phyloP scores from a whole-genome alignment of 2,113 vertebrate genomes.

The Casuarius casuarius region DNA sequence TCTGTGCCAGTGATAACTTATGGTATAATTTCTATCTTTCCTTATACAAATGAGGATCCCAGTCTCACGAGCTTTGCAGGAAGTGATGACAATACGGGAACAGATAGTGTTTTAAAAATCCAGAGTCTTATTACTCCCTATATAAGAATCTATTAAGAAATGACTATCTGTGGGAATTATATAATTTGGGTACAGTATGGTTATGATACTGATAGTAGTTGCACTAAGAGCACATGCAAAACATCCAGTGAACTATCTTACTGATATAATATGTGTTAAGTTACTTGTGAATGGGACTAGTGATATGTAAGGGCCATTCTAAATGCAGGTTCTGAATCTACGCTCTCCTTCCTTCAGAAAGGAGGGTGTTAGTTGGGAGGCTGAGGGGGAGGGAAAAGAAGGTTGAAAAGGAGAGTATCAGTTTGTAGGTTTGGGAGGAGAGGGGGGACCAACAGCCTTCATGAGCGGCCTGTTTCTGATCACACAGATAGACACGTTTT shows the following conservation, averaged over 20 bases:
- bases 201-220: background rate
- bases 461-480: background rate
- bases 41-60: background rate
- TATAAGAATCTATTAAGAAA: background rate
- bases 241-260: fast-evolving
- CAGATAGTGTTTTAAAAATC: background rate
- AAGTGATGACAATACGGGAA: background rate
- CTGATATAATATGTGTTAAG: fast-evolving
- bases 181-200: background rate
- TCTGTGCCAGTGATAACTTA: slow-evolving; percentile 13
- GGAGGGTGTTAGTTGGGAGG: background rate
- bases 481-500: background rate
- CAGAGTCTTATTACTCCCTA: background rate
- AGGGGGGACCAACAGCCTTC: background rate
- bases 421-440: background rate
- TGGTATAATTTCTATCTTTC: slow-evolving; percentile 9
- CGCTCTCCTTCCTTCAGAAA: background rate
- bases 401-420: background rate
- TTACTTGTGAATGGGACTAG: background rate
- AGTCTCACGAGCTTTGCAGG: background rate
- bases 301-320: background rate
- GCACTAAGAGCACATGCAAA: background rate
- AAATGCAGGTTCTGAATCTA: background rate
- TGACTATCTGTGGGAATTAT: background rate
- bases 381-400: background rate